These are phyloP conservation scores for Aradus depressus DNA, from an alignment of 2,888 invertebrate genomes.

Conservation along the genomic window DNA sequence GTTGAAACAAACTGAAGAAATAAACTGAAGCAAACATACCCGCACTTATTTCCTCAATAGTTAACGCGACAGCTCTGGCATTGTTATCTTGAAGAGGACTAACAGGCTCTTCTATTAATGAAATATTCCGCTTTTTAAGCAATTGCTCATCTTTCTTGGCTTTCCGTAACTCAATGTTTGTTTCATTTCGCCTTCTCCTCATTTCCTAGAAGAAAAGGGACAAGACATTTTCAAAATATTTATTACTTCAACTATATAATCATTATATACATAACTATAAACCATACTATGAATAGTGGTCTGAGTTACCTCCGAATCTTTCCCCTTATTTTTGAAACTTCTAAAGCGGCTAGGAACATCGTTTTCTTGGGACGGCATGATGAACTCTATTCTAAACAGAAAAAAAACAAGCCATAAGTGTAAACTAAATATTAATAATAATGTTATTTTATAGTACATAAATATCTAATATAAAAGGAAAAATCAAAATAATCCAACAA, in stretches of 20 bases:
- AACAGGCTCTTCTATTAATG: slow-evolving; percentile 43
- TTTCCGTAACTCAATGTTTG: slow-evolving; percentile 83
- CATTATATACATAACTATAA: background rate
- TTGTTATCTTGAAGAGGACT: slow-evolving; percentile 35
- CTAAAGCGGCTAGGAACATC: slow-evolving; percentile 47
- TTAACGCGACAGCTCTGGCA: slow-evolving; percentile 39
- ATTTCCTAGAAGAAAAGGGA: slow-evolving; percentile 54
- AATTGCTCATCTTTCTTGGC: slow-evolving; percentile 88
- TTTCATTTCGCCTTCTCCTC: slow-evolving; percentile 77
- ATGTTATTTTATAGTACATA: too few species aligned
- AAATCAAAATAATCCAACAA: too few species aligned
- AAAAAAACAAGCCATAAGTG: too few species aligned
- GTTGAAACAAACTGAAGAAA: background rate
- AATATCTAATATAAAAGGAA: too few species aligned
- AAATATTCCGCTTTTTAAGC: slow-evolving; percentile 77
- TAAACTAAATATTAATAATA: too few species aligned
- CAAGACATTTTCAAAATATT: background rate
- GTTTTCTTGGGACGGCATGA: slow-evolving; percentile 49
- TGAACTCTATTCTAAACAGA: too few species aligned
- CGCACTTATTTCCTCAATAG: slow-evolving; percentile 51
- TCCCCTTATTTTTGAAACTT: slow-evolving; percentile 67
- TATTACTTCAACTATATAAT: slow-evolving; percentile 1
- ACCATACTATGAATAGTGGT: background rate
- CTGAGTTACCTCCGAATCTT: slow-evolving; percentile 56
- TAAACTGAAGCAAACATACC: background rate